Base-by-base conservation (phyloP, 2,888 invertebrate genomes). In the Epistrophe eligans region DNA sequence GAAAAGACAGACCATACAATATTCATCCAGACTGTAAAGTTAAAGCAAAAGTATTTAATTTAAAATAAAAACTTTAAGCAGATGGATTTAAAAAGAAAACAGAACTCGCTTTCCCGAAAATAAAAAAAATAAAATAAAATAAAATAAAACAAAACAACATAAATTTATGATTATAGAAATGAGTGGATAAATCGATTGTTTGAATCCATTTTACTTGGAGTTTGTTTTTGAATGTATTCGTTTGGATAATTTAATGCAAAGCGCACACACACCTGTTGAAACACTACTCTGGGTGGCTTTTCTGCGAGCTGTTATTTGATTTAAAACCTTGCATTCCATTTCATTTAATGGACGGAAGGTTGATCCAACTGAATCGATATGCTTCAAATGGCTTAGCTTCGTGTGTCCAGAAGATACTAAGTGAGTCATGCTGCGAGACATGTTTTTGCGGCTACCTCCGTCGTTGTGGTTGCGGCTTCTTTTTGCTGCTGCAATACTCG, bases 371-470 rank as follows among this genome's bases (percentile, higher is more conserved):
- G 90, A 89, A 81, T 84, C 80, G 72, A 71, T 80, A 79, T 88
- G 88, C 76, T 88, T 89, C 66, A 90, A 90, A 89, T 90, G 62
- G 60, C 74, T 88, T 70, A 71, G 71, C 64, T 84, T 84, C 64
- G 70, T 55, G 19, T 70, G 66, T 77, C 88, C 80, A 80, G 77
- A 74, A 73, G 83, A 88, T 82, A 93, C 92, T 90, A 96, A 93
- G 93, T 96, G 95, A 93, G 95, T 95, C 95, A 96, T 95, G 94
- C 95, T 95, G 93, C 95, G 95, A 91, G 95, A 95, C 94, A 95
- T 95, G 92, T 93, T 89, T 82, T 87, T 89, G 43, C 77, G 93
- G 74, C 90, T 89, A 52, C 89, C 90, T 90, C 90, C 90, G 52
- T 88, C 89, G 38, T 89, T 82, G 38, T 89, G 89, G 55, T 88